Conservation (phyloP, 2,888 invertebrate genomes). For the Agrochola macilenta region DNA sequence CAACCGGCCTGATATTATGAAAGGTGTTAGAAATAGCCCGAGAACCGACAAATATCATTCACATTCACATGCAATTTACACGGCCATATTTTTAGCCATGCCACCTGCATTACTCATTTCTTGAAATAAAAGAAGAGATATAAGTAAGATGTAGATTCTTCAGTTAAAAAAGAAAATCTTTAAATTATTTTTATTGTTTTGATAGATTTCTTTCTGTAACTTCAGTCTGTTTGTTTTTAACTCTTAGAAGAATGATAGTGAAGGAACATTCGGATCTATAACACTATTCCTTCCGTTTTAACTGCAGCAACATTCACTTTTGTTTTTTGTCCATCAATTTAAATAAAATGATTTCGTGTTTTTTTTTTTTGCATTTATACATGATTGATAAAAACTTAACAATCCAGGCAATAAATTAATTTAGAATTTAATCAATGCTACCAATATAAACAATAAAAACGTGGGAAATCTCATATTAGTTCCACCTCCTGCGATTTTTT, state of each 20-base stretch:
- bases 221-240: too few species aligned
- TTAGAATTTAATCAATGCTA: constrained; percentile 28
- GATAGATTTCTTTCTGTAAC: too few species aligned
- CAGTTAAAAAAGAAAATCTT: too few species aligned
- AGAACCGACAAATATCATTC: constrained; percentile 57
- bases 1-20: constrained; percentile 61
- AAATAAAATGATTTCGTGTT: neutral
- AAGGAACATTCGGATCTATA: too few species aligned
- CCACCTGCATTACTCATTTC: constrained; percentile 40
- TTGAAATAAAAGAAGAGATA: constrained; percentile 35
- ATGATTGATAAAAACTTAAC: constrained; percentile 2
- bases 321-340: neutral
- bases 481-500: constrained; percentile 53
- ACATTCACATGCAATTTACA: constrained; percentile 55
- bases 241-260: too few species aligned
- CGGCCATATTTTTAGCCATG: constrained; percentile 50
- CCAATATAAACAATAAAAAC: constrained; percentile 57
- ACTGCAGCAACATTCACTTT: neutral
- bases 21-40: constrained; percentile 60
- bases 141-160: neutral
- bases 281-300: too few species aligned
- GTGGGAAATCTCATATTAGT: constrained; percentile 61
- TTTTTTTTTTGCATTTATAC: neutral
- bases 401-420: constrained; percentile 9
- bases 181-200: too few species aligned